Conservation (phyloP, 2,888 invertebrate genomes). For the Schrankia costaestrigalis region DNA sequence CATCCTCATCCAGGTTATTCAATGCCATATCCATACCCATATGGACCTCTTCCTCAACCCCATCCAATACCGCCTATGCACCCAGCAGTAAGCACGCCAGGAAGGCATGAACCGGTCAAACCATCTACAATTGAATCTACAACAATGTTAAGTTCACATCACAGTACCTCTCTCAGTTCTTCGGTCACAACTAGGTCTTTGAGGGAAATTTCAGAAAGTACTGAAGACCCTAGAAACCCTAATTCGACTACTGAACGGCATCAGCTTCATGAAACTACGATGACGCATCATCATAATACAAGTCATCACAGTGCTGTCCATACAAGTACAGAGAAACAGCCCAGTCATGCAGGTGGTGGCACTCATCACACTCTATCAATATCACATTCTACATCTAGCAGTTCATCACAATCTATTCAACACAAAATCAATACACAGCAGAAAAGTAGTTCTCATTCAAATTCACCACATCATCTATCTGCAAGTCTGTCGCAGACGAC, state of each 20-base stretch:
- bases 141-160: constrained; percentile 86
- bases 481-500: constrained; percentile 79
- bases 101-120: constrained; percentile 74
- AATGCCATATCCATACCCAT: constrained; percentile 86
- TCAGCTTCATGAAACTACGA: constrained; percentile 83
- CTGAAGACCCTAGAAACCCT: constrained; percentile 70
- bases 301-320: constrained; percentile 84
- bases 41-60: constrained; percentile 87
- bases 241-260: constrained; percentile 80
- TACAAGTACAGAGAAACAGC: constrained; percentile 83
- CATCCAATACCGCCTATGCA: constrained; percentile 86
- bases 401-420: constrained; percentile 84
- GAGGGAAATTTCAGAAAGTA: constrained; percentile 81
- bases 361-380: constrained; percentile 83
- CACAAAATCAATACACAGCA: constrained; percentile 81
- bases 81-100: constrained; percentile 67
- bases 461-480: constrained; percentile 77
- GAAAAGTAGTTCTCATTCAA: constrained; percentile 68
- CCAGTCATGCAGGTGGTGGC: constrained; percentile 72
- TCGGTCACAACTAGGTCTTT: constrained; percentile 85
- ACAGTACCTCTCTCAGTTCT: constrained; percentile 85
- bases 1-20: constrained; percentile 86
- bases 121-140: constrained; percentile 82
- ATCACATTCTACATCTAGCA: constrained; percentile 84
- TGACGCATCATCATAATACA: constrained; percentile 84